Evolutionary conservation across 2,797 vertebrate species (phyloP).

Genomic region (Chiropotes sagulatus): DNA sequence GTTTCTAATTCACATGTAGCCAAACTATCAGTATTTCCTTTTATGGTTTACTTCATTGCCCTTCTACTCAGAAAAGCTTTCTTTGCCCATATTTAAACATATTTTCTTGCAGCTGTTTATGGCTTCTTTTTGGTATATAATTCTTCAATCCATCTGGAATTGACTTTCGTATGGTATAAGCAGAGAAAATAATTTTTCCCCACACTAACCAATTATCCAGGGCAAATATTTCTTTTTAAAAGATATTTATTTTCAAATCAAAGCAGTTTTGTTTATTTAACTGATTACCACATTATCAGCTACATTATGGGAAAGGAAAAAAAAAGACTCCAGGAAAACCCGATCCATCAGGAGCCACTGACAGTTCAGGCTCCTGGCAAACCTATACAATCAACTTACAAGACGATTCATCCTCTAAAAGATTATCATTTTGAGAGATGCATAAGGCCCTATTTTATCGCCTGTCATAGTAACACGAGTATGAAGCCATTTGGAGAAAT

Average conservation of each 20-base stretch:
- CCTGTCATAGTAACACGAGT: slow-evolving; percentile 9
- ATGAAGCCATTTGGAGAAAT: slow-evolving; percentile 27
- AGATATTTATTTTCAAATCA: slow-evolving; percentile 60
- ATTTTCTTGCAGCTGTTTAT: slow-evolving; percentile 54
- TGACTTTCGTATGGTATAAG: slow-evolving; percentile 46
- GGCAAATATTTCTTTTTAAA: slow-evolving; percentile 60
- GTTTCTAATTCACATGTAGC: not conserved
- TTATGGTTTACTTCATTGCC: not conserved
- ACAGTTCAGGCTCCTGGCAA: not conserved
- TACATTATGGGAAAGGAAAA: not conserved
- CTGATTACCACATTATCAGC: slow-evolving; percentile 37
- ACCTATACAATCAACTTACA: not conserved
- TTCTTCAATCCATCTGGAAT: slow-evolving; percentile 71
- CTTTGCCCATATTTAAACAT: slow-evolving; percentile 34
- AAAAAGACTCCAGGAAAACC: not conserved
- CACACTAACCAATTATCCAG: slow-evolving; percentile 63
- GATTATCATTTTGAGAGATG: not conserved
- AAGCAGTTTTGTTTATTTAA: slow-evolving; percentile 7
- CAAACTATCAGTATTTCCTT: not conserved
- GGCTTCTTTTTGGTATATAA: slow-evolving; percentile 37
- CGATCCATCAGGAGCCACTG: not conserved
- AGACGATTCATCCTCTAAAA: not conserved
- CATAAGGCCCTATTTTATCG: slow-evolving; percentile 3
- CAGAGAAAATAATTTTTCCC: slow-evolving; percentile 61
- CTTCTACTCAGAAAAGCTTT: slow-evolving; percentile 34